Base-by-base conservation (phyloP, 2,797 vertebrate species). In the Neopelma chrysocephalum region DNA sequence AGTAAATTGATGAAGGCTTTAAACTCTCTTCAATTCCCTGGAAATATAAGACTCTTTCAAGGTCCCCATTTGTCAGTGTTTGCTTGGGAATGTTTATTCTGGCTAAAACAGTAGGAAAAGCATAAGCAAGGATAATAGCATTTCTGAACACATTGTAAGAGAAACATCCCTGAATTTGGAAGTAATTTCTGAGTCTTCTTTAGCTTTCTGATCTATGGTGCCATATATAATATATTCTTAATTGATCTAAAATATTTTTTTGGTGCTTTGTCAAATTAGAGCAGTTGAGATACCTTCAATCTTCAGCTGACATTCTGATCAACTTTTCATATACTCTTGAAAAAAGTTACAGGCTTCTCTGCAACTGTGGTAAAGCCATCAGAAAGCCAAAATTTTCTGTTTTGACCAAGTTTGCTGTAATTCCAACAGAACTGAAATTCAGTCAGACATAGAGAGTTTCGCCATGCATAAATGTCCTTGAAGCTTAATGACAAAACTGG, bases 401-500 rank as follows among this genome's bases (percentile, higher is more conserved):
- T 84, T 90, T 90, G 62, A 79, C 73, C 86, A 80, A 80, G 75
- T 60, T 71, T 82, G 32, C 47, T 4, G 0, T 84, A 86, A 69
- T 90, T 81, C 82, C 50, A 89, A 18, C 36, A 68, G 45, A 92
- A 84, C 0, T 71, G 68, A 78, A 81, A 91, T 86, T 31, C 77
- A 60, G n/a, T 90, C 80, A 61, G 77, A 69, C 19, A 14, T 31
- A 25, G 48, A 34, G 69, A 68, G 36, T 80, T 89, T 92, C 0
- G 0, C 71, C 38, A 23, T 42, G 42, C 8, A 18, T 61, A 80
- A 85, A 47, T 78, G 60, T 47, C 61, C 32, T 70, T 93, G 62
- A 92, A 93, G 64, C 66, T 92, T 90, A 54, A 53, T 82, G 87
- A 61, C 60, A 91, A 61, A 85, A 87, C 57, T 71, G 45, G 89